A percentile compares a stretch with the other conserved stretches of the same genome.
Evolutionary conservation across 2,113 vertebrate species (phyloP).

Genomic region (Nasalis larvatus): DNA sequence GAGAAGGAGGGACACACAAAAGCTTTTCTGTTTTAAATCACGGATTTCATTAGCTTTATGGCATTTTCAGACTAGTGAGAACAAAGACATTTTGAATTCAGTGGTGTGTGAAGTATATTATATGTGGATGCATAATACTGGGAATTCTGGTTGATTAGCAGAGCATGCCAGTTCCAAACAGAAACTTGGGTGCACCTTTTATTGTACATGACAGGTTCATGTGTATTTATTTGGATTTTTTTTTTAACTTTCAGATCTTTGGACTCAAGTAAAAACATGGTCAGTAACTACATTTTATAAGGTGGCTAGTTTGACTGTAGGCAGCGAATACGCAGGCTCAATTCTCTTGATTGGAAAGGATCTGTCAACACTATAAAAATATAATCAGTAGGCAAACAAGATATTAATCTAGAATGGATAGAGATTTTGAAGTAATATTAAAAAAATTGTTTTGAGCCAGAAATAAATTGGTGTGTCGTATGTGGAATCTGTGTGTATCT

Average conservation of each 20-base stretch:
- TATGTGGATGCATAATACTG: not conserved
- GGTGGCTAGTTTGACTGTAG: conserved; percentile 15
- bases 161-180: not conserved
- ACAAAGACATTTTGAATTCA: not conserved
- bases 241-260: not conserved
- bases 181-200: not conserved
- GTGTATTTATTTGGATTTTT: not conserved
- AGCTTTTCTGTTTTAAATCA: not conserved
- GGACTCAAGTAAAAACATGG: not conserved
- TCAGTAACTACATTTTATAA: not conserved
- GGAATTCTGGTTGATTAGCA: conserved; percentile 47
- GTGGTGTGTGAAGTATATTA: not conserved
- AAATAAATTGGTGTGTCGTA: not conserved
- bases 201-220: conserved; percentile 24
- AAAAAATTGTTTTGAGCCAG: not conserved
- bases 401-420: not conserved
- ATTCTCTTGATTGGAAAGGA: not conserved
- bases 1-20: not conserved
- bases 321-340: not conserved
- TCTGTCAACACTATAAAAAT: conserved; percentile 41
- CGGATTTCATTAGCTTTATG: not conserved
- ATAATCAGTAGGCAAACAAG: conserved; percentile 12
- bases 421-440: not conserved
- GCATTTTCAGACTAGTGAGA: not conserved
- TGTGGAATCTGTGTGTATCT: not conserved